phyloP scores from a whole-genome alignment of 2,113 vertebrate genomes.

The Terrapene triunguis region DNA sequence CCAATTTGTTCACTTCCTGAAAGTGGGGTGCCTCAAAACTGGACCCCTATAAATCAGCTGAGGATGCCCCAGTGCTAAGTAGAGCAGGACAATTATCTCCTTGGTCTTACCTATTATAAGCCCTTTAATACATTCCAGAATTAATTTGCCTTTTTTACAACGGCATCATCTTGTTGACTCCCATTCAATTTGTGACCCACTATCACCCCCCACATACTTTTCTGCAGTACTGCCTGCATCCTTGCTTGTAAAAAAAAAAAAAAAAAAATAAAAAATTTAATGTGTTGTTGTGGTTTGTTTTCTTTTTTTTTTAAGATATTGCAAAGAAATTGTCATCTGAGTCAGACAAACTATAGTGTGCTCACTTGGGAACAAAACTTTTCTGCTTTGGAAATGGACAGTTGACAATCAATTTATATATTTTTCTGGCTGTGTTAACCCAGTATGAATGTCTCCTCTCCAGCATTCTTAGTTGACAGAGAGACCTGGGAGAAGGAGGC shows the following conservation, averaged over 20 bases:
- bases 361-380: not conserved
- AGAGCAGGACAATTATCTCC: not conserved
- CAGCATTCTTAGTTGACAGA: not conserved
- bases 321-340: not conserved
- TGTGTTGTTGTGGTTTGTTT: not conserved
- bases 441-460: not conserved
- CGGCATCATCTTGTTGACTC: not conserved
- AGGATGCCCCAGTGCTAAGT: not conserved
- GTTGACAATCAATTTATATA: not conserved
- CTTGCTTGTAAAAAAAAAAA: no score
- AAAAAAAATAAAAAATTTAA: not conserved
- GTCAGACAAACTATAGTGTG: not conserved
- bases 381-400: not conserved
- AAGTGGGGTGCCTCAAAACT: no score
- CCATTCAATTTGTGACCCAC: not conserved
- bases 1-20: no score
- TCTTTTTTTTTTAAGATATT: not conserved
- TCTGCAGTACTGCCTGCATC: not conserved
- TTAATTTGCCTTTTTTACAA: not conserved
- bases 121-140: not conserved
- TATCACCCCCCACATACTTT: not conserved
- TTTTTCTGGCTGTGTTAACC: not conserved
- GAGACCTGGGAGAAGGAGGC: not conserved
- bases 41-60: not conserved
- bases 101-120: not conserved